A percentile compares a stretch with the other conserved stretches of the same genome.
phyloP scores from a whole-genome alignment of 2,797 vertebrate species.

The Notamacropus eugenii region DNA sequence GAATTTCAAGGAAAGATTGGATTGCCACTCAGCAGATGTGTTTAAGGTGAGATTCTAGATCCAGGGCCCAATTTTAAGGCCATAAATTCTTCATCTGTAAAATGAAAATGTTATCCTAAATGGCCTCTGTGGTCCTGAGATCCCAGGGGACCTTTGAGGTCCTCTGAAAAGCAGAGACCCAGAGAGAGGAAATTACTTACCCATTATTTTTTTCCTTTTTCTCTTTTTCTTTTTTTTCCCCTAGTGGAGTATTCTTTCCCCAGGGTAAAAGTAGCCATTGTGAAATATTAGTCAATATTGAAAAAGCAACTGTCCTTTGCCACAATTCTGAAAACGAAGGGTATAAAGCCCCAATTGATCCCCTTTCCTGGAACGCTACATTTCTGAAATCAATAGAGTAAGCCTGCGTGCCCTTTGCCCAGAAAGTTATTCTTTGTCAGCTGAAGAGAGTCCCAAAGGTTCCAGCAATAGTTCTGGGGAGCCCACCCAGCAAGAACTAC shows the following conservation, averaged over 20 bases:
- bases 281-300: background rate
- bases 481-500: background rate
- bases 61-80: background rate
- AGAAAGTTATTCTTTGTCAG: background rate
- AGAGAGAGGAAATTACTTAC: background rate
- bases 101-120: background rate
- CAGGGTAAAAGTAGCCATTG: background rate
- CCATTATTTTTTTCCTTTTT: background rate
- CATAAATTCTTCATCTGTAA: background rate
- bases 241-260: background rate
- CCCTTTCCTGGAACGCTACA: conserved; percentile 11
- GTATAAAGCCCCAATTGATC: background rate
- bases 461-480: conserved; percentile 36
- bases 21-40: background rate
- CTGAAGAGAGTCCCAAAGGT: conserved; percentile 1
- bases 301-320: background rate
- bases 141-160: background rate
- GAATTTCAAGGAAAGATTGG: background rate
- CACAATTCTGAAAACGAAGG: background rate
- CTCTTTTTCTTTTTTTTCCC: background rate
- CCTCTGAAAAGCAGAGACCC: background rate
- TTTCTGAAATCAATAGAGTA: background rate
- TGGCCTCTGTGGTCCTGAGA: background rate
- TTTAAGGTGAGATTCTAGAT: background rate
- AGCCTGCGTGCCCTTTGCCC: background rate